Conservation (phyloP, 2,888 invertebrate genomes). For the Periphyllus acericola region DNA sequence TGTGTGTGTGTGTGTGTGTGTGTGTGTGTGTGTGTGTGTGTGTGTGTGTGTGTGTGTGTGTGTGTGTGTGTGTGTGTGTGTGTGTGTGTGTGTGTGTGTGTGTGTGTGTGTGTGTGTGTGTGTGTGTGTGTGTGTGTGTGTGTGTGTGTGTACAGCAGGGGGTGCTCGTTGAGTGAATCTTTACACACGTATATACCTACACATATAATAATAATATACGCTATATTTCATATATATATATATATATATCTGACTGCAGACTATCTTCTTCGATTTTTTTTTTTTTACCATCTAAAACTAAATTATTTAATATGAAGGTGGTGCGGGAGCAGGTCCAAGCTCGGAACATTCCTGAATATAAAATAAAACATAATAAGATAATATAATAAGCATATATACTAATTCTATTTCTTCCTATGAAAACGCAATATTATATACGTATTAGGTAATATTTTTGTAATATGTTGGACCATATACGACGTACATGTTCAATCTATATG, state of each 20-base stretch:
- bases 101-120: background rate
- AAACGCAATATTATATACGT: too few relatives aligned
- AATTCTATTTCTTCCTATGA: too few relatives aligned
- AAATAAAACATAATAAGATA: background rate
- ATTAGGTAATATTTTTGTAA: too few relatives aligned
- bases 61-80: too few relatives aligned
- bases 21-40: background rate
- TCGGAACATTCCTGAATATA: background rate
- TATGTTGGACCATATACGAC: too few relatives aligned
- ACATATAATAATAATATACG: background rate
- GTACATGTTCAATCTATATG: too few relatives aligned
- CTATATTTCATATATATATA: background rate
- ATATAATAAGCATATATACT: too few relatives aligned
- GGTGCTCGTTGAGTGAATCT: background rate
- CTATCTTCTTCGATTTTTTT: too few relatives aligned
- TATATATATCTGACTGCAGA: background rate
- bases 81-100: background rate
- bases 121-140: too few relatives aligned
- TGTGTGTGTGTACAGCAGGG: background rate
- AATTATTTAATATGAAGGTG: background rate
- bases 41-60: too few relatives aligned
- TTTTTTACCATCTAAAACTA: background rate
- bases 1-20: too few relatives aligned
- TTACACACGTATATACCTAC: background rate
- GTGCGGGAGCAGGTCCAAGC: background rate